Evolutionary conservation across 2,888 invertebrate species (phyloP).

Genomic region (Sphinx pinastri): DNA sequence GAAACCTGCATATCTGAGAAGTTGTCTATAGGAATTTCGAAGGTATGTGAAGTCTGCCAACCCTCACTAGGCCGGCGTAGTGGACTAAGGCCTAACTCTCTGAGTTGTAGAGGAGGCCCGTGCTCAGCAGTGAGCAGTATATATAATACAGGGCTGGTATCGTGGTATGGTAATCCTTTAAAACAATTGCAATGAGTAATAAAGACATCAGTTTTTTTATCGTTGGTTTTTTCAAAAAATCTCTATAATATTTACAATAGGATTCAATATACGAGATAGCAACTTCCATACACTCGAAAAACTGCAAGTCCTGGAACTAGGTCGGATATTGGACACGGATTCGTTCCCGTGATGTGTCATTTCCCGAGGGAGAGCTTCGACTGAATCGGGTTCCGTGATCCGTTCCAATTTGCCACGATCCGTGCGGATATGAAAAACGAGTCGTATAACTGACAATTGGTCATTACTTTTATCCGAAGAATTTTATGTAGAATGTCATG

Average conservation of each 20-base stretch:
- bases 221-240: not conserved
- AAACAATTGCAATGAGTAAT: too few relatives aligned
- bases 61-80: too few relatives aligned
- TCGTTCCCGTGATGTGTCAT: slow-evolving; percentile 17
- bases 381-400: slow-evolving; percentile 25
- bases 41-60: too few relatives aligned
- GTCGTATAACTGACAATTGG: slow-evolving; percentile 1
- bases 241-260: too few relatives aligned
- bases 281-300: not conserved
- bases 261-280: too few relatives aligned
- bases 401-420: slow-evolving; percentile 26
- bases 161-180: too few relatives aligned
- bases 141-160: too few relatives aligned
- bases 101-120: too few relatives aligned
- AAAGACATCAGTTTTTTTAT: not conserved
- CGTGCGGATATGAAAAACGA: slow-evolving; percentile 21
- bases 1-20: too few relatives aligned
- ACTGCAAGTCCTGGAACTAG: not conserved
- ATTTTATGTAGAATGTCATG: not conserved
- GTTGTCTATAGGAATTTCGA: too few relatives aligned
- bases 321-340: slow-evolving; percentile 23
- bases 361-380: slow-evolving; percentile 25
- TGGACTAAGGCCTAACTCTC: too few relatives aligned
- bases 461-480: slow-evolving; percentile 4
- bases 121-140: too few relatives aligned